A percentile compares a stretch with the other conserved stretches of the same genome.
Conservation (phyloP, 92 coral and sea anemone genomes). For the Palythoa caribaeorum region DNA sequence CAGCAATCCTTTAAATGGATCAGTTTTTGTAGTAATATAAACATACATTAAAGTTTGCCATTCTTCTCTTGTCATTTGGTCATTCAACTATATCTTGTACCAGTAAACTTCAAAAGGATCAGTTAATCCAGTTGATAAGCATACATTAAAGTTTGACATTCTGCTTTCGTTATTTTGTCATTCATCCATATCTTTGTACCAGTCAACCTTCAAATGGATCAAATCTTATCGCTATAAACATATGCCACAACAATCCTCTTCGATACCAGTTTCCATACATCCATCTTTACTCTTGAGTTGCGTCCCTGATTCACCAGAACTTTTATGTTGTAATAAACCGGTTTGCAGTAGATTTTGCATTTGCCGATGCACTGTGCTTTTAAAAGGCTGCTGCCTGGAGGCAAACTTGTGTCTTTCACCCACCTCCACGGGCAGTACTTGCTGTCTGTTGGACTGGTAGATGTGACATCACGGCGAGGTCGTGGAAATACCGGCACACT, state of each 20-base stretch:
- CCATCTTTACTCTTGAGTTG: slow-evolving; percentile 15
- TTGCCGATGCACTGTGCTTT: slow-evolving; percentile 19
- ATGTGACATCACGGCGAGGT: slow-evolving; percentile 25
- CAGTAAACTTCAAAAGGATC: background rate
- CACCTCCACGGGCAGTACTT: slow-evolving; percentile 36
- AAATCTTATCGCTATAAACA: background rate
- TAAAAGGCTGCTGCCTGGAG: background rate
- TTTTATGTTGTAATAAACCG: slow-evolving; percentile 12
- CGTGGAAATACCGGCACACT: slow-evolving; percentile 16
- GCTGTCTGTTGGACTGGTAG: slow-evolving; percentile 20
- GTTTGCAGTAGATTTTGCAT: slow-evolving; percentile 31
- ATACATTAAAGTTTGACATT: background rate
- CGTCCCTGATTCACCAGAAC: slow-evolving; percentile 31
- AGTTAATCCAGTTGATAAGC: background rate
- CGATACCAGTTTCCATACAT: background rate
- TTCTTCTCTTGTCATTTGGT: no score
- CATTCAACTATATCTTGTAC: no score
- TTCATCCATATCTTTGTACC: background rate
- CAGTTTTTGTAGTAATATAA: no score
- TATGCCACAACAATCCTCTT: slow-evolving; percentile 5
- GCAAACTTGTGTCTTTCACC: slow-evolving; percentile 21
- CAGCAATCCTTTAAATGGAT: no score
- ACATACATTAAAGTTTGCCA: no score
- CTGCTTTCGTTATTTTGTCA: background rate
- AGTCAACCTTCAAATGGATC: background rate